Evolutionary conservation across 1,140 invertebrate species (phyloP), one percentile per base, ranked within the genome.

Genomic region (Ylistrum balloti): DNA sequence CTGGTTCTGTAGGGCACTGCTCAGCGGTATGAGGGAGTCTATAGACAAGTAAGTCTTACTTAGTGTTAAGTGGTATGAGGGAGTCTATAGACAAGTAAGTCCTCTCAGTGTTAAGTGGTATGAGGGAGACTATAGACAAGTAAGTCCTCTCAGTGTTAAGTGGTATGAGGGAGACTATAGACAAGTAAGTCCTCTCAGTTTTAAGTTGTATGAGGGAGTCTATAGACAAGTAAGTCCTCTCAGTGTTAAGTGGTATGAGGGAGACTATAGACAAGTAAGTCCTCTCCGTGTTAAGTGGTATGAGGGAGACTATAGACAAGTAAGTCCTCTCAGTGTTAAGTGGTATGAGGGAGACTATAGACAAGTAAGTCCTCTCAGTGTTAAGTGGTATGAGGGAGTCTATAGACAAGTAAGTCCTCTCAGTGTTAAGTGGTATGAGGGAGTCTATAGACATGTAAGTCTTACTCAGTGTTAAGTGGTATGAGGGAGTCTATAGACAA

Each of bases 21-120:
- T 97, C 33, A 97, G 97, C 90, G 97, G 97, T 41, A 98, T 98
- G 97, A 96, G 97, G 94, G 97, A 98, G 96, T 97, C 97, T 5
- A 97, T 98, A 91, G 97, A 97, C 93, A 97, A 97, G 97, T 97
- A 94, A 95, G 95, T 48, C 33, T 13, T 33, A n/a, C n/a, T n/a
- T n/a, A n/a, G n/a, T n/a, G n/a, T n/a, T n/a, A n/a, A n/a, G n/a
- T n/a, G n/a, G n/a, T n/a, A n/a, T n/a, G n/a, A n/a, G 20, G 28
- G 17, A 38, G 35, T 5, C 35, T 38, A 38, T 38, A 38, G 35
- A 7, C 35, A 38, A 38, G 35, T 48, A 9, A 48, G 45, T 48
- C 11, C 1, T n/a, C 13, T 17, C 45, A 48, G 45, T n/a, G n/a
- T n/a, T n/a, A n/a, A n/a, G n/a, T n/a, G n/a, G 45, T 17, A 48